Base-by-base conservation (phyloP, 2,113 vertebrate genomes). In the Bubo blakistoni region DNA sequence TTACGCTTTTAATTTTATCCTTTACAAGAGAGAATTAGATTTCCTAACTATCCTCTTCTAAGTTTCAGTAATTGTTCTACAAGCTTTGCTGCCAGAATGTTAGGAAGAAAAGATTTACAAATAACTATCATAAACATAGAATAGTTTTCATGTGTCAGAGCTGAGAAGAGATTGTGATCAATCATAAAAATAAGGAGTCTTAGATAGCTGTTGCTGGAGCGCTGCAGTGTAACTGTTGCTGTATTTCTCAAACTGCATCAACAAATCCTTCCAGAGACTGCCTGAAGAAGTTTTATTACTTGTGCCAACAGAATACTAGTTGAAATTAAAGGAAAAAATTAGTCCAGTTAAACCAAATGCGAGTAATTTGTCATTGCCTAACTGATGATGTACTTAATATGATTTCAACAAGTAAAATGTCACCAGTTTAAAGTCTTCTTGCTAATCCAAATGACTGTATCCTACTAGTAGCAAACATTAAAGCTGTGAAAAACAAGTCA, bases 251-350 rank as follows among this genome's bases (percentile, higher is more conserved):
- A 93, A 76, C 57, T 81, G 92, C 70, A 92, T 88, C 73, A 85
- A 90, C 93, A 95, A 93, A 97, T 93, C 83, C 90, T 93, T 95
- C 92, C 59, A 88, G 66, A 93, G 58, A 55, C 78, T 84, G 62
- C 65, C 69, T 52, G 84, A 89, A 97, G 88, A 95, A 77, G 81
- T 92, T 97, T 89, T 95, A 96, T 94, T 93, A 70, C 69, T 90
- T 22, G 3, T 55, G 93, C 78, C 78, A 95, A 88, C 40, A 84
- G 78, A 93, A 90, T 81, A 95, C 84, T 95, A 95, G 90, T 86
- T 93, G 89, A 97, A 97, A 97, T 94, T 89, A 97, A 91, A 92
- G 81, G 85, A 86, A 97, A 96, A 97, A 97, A 91, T 70, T 86
- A 91, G 87, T 90, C 63, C 81, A 67, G 69, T 94, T 97, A 84